phyloP scores from a whole-genome alignment of 2,888 invertebrate genomes.

The Plebejus argus region DNA sequence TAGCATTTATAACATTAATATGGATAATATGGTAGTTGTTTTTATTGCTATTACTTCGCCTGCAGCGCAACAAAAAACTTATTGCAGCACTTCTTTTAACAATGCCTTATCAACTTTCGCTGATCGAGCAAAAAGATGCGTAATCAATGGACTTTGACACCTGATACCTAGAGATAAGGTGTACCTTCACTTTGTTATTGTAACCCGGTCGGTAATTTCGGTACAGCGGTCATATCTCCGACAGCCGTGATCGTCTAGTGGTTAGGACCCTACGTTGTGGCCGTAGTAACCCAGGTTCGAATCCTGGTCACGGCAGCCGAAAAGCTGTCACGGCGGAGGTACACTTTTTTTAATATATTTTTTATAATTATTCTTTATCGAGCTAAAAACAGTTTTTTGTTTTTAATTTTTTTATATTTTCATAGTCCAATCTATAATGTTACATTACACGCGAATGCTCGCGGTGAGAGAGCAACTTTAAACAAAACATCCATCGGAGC shows the following conservation, averaged over 20 bases:
- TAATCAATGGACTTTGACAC: background rate
- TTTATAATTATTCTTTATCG: too few species aligned
- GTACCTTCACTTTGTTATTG: background rate
- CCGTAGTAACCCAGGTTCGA: conserved; percentile 90
- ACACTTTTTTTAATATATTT: background rate
- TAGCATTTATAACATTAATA: too few species aligned
- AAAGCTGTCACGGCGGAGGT: conserved; percentile 21
- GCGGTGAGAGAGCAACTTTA: too few species aligned
- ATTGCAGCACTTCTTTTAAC: too few species aligned
- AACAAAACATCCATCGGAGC: background rate
- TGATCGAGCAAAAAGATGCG: background rate
- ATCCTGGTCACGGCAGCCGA: conserved; percentile 79
- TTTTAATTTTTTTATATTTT: too few species aligned
- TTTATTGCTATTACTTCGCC: too few species aligned
- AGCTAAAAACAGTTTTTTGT: too few species aligned
- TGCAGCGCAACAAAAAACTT: too few species aligned
- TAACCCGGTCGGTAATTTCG: background rate
- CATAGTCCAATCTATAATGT: too few species aligned
- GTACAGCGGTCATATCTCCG: conserved; percentile 46
- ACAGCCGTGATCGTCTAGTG: conserved; percentile 87
- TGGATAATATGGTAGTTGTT: too few species aligned
- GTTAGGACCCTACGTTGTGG: conserved; percentile 89
- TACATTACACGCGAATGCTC: too few species aligned
- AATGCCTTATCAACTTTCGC: background rate
- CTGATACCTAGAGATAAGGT: background rate